Base-by-base conservation (phyloP, 1,140 invertebrate species). In the Gerris buenoi region DNA sequence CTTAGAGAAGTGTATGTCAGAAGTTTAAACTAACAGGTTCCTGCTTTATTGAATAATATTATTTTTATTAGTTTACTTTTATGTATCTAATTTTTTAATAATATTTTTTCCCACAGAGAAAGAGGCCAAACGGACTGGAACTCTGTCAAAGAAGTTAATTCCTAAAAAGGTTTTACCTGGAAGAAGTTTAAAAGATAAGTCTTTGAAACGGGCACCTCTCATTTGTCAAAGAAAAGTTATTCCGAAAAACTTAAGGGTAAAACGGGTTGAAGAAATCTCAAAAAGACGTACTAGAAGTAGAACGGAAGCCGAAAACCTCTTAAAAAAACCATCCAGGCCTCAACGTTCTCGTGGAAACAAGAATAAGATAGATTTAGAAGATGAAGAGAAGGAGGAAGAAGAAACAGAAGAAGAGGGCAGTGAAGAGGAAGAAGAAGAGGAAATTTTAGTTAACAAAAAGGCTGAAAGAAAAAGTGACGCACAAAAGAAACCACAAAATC, bases 351-450 rank as follows among this genome's bases (percentile, higher is more conserved):
- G 13, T 2, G 5, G 2, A 33, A 59, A 57, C 61, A 61, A 63
- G 27, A 18, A 63, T 66, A 1, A 65, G 68, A 25, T 64, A 68
- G 56, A 67, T 14, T 25, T 23, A 63, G 29, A 62, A 67, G 25
- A 60, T 60, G 65, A 65, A 22, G 28, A 27, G 10, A 18, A 22
- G 46, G 18, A 46, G 28, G n/a, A 60, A 33, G 64, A 71, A 64
- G 66, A 67, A 61, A 63, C 67, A 27, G 58, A 64, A 23, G 65
- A 23, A 22, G 67, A 68, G 27, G 64, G 66, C 5, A 27, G 14
- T 65, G 27, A 67, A 25, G 62, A 13, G 18, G 69, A 69, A 10
- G 64, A 67, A 2, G 65, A 68, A 62, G 69, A 27, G 25, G 68
- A 71, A 58, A 66, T 65, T 29, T 67, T 23, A 13, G 46, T 56